Percentiles rank a stretch among this genome's conserved stretches.
phyloP scores from a whole-genome alignment of 2,888 invertebrate genomes.

The Eudasyphora cyanicolor region DNA sequence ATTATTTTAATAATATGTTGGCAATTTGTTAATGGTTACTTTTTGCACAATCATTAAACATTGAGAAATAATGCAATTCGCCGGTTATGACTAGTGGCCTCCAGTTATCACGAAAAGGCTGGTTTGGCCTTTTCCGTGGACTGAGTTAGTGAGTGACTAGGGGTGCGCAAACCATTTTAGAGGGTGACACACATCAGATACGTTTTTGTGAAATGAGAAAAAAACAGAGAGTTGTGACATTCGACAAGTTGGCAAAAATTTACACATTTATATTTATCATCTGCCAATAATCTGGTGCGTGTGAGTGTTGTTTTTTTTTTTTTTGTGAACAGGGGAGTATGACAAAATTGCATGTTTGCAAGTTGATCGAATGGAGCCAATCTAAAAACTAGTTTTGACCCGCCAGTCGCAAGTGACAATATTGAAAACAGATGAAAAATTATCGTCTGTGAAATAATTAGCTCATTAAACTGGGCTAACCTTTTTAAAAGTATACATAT shows the following conservation, averaged over 20 bases:
- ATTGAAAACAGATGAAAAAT: not conserved
- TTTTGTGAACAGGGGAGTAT: too few relatives aligned
- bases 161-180: not conserved
- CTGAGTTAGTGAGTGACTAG: too few relatives aligned
- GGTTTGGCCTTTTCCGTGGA: constrained; percentile 43
- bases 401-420: not conserved
- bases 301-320: not conserved
- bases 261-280: constrained; percentile 67
- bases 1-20: constrained; percentile 66
- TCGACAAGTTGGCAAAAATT: constrained; percentile 68
- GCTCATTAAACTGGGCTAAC: not conserved
- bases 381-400: constrained; percentile 8
- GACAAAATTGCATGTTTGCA: constrained; percentile 23
- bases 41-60: constrained; percentile 57
- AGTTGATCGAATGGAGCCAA: not conserved
- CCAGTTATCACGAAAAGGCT: constrained; percentile 50
- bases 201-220: not conserved
- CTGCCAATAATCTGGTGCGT: constrained; percentile 66
- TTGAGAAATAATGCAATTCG: constrained; percentile 40
- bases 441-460: not conserved
- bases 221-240: constrained; percentile 50
- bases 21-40: constrained; percentile 67
- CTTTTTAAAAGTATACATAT: too few relatives aligned
- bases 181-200: constrained; percentile 15
- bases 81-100: constrained; percentile 33